phyloP scores from a whole-genome alignment of 37 sponge, comb jelly and placozoan genomes.

The Beroe ovata region DNA sequence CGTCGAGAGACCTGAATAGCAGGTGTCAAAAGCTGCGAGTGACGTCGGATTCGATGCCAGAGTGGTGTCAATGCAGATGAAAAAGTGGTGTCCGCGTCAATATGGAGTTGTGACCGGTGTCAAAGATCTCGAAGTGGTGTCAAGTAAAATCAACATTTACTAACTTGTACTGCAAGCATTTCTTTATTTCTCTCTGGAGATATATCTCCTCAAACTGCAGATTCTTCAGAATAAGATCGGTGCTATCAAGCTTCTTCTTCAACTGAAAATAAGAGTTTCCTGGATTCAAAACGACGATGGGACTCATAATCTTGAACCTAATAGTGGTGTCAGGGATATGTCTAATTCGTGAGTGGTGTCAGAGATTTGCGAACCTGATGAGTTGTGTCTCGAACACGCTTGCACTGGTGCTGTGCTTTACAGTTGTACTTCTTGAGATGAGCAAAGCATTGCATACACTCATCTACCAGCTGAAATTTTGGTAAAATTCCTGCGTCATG shows the following conservation, averaged over 20 bases:
- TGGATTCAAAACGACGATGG: no score
- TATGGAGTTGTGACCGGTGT: no score
- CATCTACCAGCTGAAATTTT: slow-evolving; percentile 6
- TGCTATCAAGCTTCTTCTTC: slow-evolving; percentile 63
- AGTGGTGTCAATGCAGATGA: no score
- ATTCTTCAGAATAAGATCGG: slow-evolving; percentile 56
- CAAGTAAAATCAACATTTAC: not conserved
- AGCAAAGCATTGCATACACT: slow-evolving; percentile 44
- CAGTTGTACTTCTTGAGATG: slow-evolving; percentile 63
- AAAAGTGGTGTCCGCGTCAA: no score
- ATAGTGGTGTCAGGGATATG: not conserved
- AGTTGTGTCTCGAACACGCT: slow-evolving; percentile 31
- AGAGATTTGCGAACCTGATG: no score
- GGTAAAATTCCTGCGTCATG: no score
- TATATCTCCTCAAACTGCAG: slow-evolving; percentile 62
- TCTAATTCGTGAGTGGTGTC: no score
- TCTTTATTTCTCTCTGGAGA: slow-evolving; percentile 54
- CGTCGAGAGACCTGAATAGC: slow-evolving; percentile 42
- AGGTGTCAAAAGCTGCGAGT: no score
- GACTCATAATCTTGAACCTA: no score
- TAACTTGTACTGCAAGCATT: slow-evolving; percentile 44
- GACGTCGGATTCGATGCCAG: no score
- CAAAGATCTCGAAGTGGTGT: not conserved
- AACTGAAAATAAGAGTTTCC: slow-evolving; percentile 47
- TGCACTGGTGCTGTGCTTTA: slow-evolving; percentile 65